These are phyloP conservation scores for Frankliniella intonsa DNA, from an alignment of 2,888 invertebrate genomes.

Conservation along the genomic window DNA sequence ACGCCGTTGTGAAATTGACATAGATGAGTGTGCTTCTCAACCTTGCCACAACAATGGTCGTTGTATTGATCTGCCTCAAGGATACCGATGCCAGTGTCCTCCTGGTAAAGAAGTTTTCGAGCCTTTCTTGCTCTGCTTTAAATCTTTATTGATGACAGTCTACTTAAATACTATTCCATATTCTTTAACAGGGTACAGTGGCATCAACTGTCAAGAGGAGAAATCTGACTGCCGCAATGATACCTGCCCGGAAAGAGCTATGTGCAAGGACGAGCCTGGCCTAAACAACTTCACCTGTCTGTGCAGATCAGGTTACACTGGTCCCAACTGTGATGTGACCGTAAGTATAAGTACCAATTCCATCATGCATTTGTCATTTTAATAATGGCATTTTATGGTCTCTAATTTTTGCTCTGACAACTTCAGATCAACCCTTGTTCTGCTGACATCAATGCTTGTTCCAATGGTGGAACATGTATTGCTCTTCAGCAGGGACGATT, in stretches of 20 bases:
- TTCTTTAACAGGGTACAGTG: slow-evolving; percentile 61
- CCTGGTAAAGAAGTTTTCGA: slow-evolving; percentile 48
- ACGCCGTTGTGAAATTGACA: slow-evolving; percentile 86
- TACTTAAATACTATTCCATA: background rate
- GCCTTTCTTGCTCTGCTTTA: slow-evolving; percentile 1
- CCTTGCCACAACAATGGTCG: slow-evolving; percentile 92
- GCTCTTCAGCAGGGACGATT: slow-evolving; percentile 88
- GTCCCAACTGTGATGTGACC: slow-evolving; percentile 84
- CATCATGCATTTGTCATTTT: background rate
- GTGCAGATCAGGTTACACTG: slow-evolving; percentile 91
- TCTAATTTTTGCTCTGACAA: slow-evolving; percentile 36
- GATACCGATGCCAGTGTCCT: slow-evolving; percentile 83
- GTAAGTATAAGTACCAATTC: slow-evolving; percentile 52
- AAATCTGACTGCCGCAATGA: slow-evolving; percentile 81
- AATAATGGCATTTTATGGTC: background rate
- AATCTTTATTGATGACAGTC: background rate
- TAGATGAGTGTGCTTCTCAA: slow-evolving; percentile 89
- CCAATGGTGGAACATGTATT: slow-evolving; percentile 82
- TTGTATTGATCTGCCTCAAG: slow-evolving; percentile 88
- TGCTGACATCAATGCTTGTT: slow-evolving; percentile 84
- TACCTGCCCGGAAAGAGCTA: slow-evolving; percentile 91
- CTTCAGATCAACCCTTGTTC: slow-evolving; percentile 82
- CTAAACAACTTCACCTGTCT: slow-evolving; percentile 86
- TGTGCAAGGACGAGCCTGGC: slow-evolving; percentile 94
- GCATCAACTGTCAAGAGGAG: slow-evolving; percentile 94